A percentile compares a stretch with the other conserved stretches of the same genome.
Conservation (phyloP, 2,797 vertebrate species). For the Ataeniobius toweri region DNA sequence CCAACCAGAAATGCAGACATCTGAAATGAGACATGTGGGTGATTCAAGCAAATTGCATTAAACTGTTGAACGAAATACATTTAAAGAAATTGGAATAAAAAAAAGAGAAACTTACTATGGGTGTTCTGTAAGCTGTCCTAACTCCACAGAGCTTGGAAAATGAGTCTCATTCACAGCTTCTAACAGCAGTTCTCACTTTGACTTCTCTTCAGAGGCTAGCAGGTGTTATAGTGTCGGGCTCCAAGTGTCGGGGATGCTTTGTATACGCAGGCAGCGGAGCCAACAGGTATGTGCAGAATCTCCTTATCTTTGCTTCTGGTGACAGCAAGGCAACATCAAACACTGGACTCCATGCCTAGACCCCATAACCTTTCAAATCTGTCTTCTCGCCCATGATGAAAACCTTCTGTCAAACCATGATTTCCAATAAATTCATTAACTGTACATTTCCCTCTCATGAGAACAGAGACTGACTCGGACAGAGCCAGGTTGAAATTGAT, state of each 20-base stretch:
- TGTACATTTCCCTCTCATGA: constrained; percentile 4
- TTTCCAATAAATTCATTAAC: constrained; percentile 48
- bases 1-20: constrained; percentile 55
- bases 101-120: constrained; percentile 59
- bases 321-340: constrained; percentile 84
- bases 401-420: constrained; percentile 51
- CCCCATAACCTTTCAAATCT: constrained; percentile 67
- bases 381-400: constrained; percentile 50
- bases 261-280: constrained; percentile 70
- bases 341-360: constrained; percentile 44
- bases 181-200: neutral
- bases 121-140: constrained; percentile 21
- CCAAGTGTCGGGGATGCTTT: constrained; percentile 51
- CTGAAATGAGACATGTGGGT: constrained; percentile 55
- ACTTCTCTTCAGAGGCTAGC: constrained; percentile 41
- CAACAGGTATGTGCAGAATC: constrained; percentile 85
- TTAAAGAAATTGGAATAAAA: neutral
- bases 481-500: neutral
- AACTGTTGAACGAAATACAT: neutral
- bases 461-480: neutral
- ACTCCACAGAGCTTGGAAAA: constrained; percentile 1
- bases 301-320: constrained; percentile 79
- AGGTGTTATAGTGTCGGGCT: constrained; percentile 29
- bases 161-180: constrained; percentile 4
- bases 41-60: neutral